Evolutionary conservation across 1,140 invertebrate genomes (phyloP), one percentile per base, ranked within the genome.

Genomic region (Calephelis nemesis): DNA sequence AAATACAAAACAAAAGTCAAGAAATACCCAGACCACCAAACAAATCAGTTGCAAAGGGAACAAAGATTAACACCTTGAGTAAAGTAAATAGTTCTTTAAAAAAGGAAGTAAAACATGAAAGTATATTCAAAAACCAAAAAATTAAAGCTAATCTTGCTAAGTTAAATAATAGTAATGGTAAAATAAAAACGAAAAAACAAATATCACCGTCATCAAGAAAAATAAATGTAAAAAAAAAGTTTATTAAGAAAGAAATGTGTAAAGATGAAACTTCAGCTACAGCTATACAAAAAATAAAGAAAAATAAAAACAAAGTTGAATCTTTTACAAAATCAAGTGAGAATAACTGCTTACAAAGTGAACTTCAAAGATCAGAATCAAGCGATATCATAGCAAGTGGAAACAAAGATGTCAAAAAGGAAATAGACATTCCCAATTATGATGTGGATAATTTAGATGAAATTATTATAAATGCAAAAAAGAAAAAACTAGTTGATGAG

Each of bases 391-490:
- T 30, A 15, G 9, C 7, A 10, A 30, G 30, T 54, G 42, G 5
- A 19, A 15, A 52, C n/a, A 66, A 66, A n/a, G 54, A 66, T 54
- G 13, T 13, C 11, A 52, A 45, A 45, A 66, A 66, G 30, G 13
- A 66, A 54, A 65, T 73, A 48, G 70, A 74, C n/a, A 70, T 75
- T 65, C 65, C 72, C 40, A 75, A 73, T 60, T 69, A 77, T 50
- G 73, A 82, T 15, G 69, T 62, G 52, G 81, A 85, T 66, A 77
- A 77, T 65, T 49, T 73, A 58, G 83, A 88, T 72, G 82, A 85
- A 77, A 58, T 81, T n/a, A 68, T 87, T 66, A 49, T 84, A 7
- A 78, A 85, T 70, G 79, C 74, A 45, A 82, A 82, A 63, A 87
- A 84, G 62, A 78, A 78, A 64, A 84, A 85, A 71, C 60, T 86